Base-by-base conservation (phyloP, 2,888 invertebrate species). In the Chymomyza fuscimana region DNA sequence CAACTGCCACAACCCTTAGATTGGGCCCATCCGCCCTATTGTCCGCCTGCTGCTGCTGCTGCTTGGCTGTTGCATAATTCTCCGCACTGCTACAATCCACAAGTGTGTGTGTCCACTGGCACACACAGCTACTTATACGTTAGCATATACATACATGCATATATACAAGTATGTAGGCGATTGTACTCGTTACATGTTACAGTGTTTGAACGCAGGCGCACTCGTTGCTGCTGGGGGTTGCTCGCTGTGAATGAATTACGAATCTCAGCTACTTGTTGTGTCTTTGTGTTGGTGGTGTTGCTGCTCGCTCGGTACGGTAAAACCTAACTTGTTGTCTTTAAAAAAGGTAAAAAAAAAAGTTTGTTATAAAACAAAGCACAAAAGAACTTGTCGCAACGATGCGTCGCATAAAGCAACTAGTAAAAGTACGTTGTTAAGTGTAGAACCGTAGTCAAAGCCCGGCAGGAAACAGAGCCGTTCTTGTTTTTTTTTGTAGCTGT, bases 91-190 rank as follows among this genome's bases (percentile, higher is more conserved):
- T n/a, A 70, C 89, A 89, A 88, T 89, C 90, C 90, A 90, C 90
- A 90, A 90, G 90, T 90, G 90, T 90, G 90, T 89, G 90, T 90
- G 82, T 86, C 79, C 60, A 80, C 79, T 64, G n/a, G 74, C 75
- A 73, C 69, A 72, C 67, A 78, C 70, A 75, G 16, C 9, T 54
- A 22, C 16, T 22, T 10, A 12, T 1, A 22, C 22, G 10, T 54
- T 2, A 9, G 10, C 52, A 52, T n/a, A 22, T 54, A 22, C 4
- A 54, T 54, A 10, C 15, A 54, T 54, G 40, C 9, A 66, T 40
- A 10, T 68, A 73, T 74, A 54, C 19, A 19, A n/a, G n/a, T n/a
- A n/a, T 69, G 72, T 52, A 72, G 68, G 73, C 65, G 64, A 65
- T 69, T 56, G n/a, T 63, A 29, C 79, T 78, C 78, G 78, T 65